Conservation (phyloP, 1,140 invertebrate genomes). For the Pollicipes pollicipes region DNA sequence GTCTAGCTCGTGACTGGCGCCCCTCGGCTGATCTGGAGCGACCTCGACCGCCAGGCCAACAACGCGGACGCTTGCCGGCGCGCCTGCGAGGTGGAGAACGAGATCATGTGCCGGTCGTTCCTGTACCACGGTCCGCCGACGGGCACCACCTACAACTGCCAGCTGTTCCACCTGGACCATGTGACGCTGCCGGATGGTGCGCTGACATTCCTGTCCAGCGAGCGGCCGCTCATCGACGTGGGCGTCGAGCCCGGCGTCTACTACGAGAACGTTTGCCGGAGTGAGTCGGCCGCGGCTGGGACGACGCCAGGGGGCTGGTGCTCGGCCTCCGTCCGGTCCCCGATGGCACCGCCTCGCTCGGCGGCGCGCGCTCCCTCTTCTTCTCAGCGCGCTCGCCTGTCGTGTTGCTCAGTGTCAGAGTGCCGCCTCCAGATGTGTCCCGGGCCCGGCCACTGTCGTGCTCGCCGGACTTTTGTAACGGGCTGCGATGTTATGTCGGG, state of each 20-base stretch:
- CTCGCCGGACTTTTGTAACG: no score
- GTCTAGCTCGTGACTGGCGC: no score
- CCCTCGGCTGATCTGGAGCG: no score
- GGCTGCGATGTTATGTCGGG: no score
- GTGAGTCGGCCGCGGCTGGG: conserved; percentile 19
- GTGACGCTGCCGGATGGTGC: conserved; percentile 77
- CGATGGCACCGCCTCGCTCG: no score
- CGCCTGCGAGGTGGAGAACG: conserved; percentile 78
- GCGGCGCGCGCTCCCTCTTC: no score
- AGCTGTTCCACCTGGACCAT: conserved; percentile 80
- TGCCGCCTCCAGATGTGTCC: no score
- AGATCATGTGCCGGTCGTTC: conserved; percentile 80
- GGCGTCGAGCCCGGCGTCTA: conserved; percentile 34
- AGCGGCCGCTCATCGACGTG: conserved; percentile 26
- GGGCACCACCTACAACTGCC: conserved; percentile 54
- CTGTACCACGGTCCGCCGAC: conserved; percentile 42
- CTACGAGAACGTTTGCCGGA: conserved; percentile 70
- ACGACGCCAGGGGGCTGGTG: no score
- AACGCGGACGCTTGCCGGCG: conserved; percentile 60
- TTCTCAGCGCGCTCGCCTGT: no score
- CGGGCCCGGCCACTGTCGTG: no score
- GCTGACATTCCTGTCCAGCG: conserved; percentile 68
- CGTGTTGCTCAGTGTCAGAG: no score
- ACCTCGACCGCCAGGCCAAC: conserved; percentile 21
- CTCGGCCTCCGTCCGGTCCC: conserved; percentile 5